Evolutionary conservation across 2,888 invertebrate species (phyloP), one percentile per base, ranked within the genome.

Genomic region (Agrochola lota): DNA sequence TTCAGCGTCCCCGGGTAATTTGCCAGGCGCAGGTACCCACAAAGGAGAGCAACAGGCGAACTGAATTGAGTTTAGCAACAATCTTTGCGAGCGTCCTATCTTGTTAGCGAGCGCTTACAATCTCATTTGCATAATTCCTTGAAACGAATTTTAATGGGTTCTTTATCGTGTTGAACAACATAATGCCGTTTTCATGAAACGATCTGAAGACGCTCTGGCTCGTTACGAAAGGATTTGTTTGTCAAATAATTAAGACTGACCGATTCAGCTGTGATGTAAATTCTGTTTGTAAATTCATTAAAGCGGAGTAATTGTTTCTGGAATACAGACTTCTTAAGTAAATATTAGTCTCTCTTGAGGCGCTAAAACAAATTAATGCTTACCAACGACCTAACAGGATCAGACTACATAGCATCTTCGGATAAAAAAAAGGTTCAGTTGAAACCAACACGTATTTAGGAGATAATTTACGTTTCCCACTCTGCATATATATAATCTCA

Each of bases 61-160:
- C 86, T 83, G 90, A 94, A 94, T 94, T 91, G 93, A 95, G 93
- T 95, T 95, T 91, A 91, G 91, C 91, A 92, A 94, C 94, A 95
- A 94, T 95, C 94, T 94, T 94, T 93, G 91, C 91, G 87, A 90
- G 89, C 91, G 91, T 91, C 91, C 91, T 92, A 92, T 91, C 93
- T 93, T 94, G 94, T 95, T 94, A 94, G 92, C 89, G 90, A 89
- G 90, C 92, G 92, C 93, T 95, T 93, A 94, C 94, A 94, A 93
- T 93, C 91, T 92, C 90, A 95, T 95, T 95, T 95, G 90, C 95
- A 95, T 96, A 95, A 96, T 95, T 94, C 93, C 92, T 92, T 88
- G 90, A 92, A 94, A 94, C 93, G 91, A 94, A 94, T 95, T 95
- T 94, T 94, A 94, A 95, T 94, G 90, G 92, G 90, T 92, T 92